Conservation (phyloP, 2,113 vertebrate species). For the Plecturocebus donacophilus region DNA sequence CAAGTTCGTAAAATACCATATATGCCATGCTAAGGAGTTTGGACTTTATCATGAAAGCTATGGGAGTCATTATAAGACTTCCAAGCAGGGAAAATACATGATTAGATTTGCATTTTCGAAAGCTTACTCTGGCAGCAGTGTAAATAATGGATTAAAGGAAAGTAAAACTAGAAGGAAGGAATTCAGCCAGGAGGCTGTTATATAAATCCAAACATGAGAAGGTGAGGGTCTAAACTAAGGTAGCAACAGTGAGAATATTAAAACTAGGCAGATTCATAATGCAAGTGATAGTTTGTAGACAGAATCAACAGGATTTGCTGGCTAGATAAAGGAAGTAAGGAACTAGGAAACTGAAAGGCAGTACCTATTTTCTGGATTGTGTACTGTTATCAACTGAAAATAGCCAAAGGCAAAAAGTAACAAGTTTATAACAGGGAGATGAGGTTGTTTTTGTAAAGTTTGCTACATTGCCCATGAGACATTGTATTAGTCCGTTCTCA, state of each 20-base stretch:
- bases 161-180: constrained; percentile 62
- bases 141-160: constrained; percentile 80
- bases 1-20: constrained; percentile 59
- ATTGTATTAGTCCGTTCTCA: too few relatives aligned
- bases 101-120: constrained; percentile 78
- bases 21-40: constrained; percentile 63
- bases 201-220: constrained; percentile 57
- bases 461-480: background rate
- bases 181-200: constrained; percentile 66
- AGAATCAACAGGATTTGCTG: constrained; percentile 29
- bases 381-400: background rate
- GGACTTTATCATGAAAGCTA: constrained; percentile 70
- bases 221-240: constrained; percentile 44
- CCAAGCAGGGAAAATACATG: constrained; percentile 64
- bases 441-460: background rate
- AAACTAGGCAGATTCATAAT: constrained; percentile 41
- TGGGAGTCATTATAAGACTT: constrained; percentile 72
- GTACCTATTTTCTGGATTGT: background rate
- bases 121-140: constrained; percentile 57
- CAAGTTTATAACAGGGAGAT: background rate
- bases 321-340: background rate
- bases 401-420: background rate
- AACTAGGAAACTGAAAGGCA: background rate
- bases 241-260: constrained; percentile 35
- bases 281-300: background rate